Conservation (phyloP, 1,140 invertebrate species). For the Pogonomyrmex californicus region DNA sequence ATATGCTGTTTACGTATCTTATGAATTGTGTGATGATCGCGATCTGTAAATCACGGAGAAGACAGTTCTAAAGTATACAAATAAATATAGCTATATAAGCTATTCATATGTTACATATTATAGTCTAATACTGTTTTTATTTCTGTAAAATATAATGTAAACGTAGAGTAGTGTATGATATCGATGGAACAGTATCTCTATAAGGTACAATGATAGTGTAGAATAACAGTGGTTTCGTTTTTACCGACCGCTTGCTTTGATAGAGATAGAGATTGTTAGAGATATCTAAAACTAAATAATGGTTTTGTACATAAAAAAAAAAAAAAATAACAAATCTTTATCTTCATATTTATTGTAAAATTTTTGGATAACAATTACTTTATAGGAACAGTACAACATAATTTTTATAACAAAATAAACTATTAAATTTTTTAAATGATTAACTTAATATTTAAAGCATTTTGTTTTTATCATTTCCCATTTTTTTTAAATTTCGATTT, state of each 20-base stretch:
- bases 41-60: neutral
- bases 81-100: neutral
- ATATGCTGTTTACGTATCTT: neutral
- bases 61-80: neutral
- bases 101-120: neutral
- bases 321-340: neutral
- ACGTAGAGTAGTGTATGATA: neutral
- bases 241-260: slow-evolving; percentile 66
- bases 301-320: neutral
- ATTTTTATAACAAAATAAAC: no score
- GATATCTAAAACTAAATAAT: neutral
- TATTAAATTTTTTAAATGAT: neutral
- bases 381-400: neutral
- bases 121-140: neutral
- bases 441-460: neutral
- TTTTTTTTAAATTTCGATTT: no score
- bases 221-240: slow-evolving; percentile 6
- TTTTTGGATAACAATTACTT: neutral
- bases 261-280: slow-evolving; percentile 21
- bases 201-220: slow-evolving; percentile 25
- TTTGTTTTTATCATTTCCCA: neutral
- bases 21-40: neutral
- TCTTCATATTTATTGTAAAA: neutral
- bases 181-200: slow-evolving; percentile 60
- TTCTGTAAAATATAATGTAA: slow-evolving; percentile 5